Percentiles rank a stretch among this genome's conserved stretches.
These are phyloP conservation scores for Myopa tessellatipennis DNA, from an alignment of 2,888 invertebrate genomes.

Conservation along the genomic window DNA sequence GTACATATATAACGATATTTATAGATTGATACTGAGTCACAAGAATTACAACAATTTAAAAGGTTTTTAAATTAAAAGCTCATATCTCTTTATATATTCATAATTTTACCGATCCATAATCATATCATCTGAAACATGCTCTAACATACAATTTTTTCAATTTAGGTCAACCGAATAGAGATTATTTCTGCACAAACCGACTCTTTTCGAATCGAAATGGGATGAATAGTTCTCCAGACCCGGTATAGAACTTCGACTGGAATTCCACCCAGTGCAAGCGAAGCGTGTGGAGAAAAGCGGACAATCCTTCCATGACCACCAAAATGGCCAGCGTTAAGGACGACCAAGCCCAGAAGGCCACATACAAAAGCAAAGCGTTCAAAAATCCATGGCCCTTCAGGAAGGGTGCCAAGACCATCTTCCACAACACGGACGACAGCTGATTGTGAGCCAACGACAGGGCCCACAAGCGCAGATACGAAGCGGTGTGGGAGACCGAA, in stretches of 20 bases:
- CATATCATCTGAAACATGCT: too few relatives aligned
- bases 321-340: conserved; percentile 92
- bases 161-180: too few relatives aligned
- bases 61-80: too few relatives aligned
- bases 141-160: too few relatives aligned
- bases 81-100: too few relatives aligned
- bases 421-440: conserved; percentile 89
- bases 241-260: conserved; percentile 92
- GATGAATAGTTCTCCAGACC: conserved; percentile 81
- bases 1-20: too few relatives aligned
- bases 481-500: conserved; percentile 97
- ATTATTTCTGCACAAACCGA: too few relatives aligned
- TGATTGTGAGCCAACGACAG: conserved; percentile 97
- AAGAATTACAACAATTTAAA: too few relatives aligned
- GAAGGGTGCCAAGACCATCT: conserved; percentile 85
- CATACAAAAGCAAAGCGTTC: conserved; percentile 77
- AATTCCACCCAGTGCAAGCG: conserved; percentile 99
- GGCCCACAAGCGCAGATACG: conserved; percentile 98
- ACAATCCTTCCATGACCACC: conserved; percentile 98
- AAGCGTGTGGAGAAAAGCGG: conserved; percentile 98
- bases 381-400: conserved; percentile 72
- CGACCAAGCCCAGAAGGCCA: conserved; percentile 90
- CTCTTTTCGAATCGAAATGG: conserved; percentile 82
- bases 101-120: too few relatives aligned
- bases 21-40: too few relatives aligned